Conservation (phyloP, 2,888 invertebrate genomes). For the Leptopilina myrica region DNA sequence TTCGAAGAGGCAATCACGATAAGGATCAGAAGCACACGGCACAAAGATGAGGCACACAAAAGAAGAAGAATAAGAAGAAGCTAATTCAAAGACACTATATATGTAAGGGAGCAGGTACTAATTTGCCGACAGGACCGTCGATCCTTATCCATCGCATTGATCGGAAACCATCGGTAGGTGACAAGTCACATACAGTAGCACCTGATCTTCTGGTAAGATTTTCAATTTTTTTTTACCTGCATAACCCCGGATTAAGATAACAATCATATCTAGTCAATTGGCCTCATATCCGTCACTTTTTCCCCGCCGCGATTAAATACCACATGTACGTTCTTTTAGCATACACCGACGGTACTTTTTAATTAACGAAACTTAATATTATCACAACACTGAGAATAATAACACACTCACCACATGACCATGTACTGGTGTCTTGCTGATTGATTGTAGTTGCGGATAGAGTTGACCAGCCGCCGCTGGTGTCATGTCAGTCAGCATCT, state of each 20-base stretch:
- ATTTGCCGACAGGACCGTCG: conserved; percentile 50
- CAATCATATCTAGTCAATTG: conserved; percentile 61
- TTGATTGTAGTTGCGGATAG: conserved; percentile 75
- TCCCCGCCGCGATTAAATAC: neutral
- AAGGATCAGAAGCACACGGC: conserved; percentile 31
- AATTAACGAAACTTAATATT: neutral
- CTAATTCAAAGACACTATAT: conserved; percentile 37
- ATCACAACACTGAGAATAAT: conserved; percentile 29
- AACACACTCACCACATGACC: conserved; percentile 76
- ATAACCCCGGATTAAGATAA: conserved; percentile 62
- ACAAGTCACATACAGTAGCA: conserved; percentile 64
- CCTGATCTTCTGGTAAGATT: conserved; percentile 60
- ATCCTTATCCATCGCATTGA: conserved; percentile 52
- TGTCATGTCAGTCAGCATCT: conserved; percentile 77
- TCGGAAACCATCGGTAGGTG: conserved; percentile 50
- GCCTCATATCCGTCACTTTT: conserved; percentile 52
- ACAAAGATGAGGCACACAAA: conserved; percentile 10
- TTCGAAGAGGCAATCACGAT: conserved; percentile 31
- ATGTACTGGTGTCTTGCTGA: conserved; percentile 74
- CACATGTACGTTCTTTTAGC: too few relatives aligned
- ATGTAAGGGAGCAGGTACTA: conserved; percentile 37
- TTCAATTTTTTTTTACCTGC: conserved; percentile 60
- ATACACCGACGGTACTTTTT: neutral
- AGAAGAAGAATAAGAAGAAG: conserved; percentile 10
- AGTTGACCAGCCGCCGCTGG: conserved; percentile 76